Conservation (phyloP, 2,797 vertebrate genomes). For the Antrozous pallidus region DNA sequence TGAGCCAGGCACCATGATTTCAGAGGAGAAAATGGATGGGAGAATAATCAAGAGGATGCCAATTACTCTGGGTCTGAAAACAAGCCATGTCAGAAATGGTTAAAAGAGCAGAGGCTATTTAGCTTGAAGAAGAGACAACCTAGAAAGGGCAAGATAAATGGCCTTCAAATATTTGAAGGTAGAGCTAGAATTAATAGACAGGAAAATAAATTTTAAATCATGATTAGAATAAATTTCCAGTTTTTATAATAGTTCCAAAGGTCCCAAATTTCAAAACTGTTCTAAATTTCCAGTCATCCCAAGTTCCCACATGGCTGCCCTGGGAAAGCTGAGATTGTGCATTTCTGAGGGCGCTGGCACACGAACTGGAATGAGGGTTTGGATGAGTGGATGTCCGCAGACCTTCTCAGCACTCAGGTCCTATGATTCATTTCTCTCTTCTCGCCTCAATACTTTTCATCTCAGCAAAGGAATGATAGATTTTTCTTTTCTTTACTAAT, state of each 20-base stretch:
- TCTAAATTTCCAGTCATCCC: background rate
- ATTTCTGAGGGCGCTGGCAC: background rate
- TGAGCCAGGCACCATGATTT: background rate
- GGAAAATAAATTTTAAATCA: background rate
- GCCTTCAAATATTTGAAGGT: background rate
- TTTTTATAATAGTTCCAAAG: background rate
- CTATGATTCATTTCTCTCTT: background rate
- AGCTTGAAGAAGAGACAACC: background rate
- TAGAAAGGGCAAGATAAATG: background rate
- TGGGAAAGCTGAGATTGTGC: background rate
- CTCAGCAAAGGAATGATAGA: background rate
- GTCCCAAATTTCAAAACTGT: background rate
- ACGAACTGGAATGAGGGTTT: background rate
- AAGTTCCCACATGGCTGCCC: background rate
- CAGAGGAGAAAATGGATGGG: background rate
- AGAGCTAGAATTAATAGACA: background rate
- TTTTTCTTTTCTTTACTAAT: background rate
- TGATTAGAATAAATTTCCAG: background rate
- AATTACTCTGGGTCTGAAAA: background rate
- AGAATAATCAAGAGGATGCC: background rate
- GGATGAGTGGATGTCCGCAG: background rate
- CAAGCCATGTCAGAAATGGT: background rate
- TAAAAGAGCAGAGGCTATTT: background rate
- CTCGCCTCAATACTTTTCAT: background rate
- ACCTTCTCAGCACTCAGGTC: background rate